A percentile compares a stretch with the other conserved stretches of the same genome.
These are phyloP conservation scores for Pyxicephalus adspersus DNA, from an alignment of 2,113 vertebrate species.

Conservation along the genomic window DNA sequence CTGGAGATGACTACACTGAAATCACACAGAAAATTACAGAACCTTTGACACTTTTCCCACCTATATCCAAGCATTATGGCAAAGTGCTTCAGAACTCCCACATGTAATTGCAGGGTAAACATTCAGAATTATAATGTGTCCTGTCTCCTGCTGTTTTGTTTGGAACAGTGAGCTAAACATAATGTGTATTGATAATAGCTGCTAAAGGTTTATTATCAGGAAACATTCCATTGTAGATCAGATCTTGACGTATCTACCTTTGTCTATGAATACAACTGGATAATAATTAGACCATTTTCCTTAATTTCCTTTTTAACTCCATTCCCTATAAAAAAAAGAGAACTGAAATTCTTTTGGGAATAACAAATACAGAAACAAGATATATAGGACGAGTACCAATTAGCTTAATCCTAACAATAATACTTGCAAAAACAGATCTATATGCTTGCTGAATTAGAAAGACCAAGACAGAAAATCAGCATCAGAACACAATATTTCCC, in stretches of 20 bases:
- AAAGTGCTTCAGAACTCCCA: neutral
- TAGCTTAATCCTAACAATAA: too few species aligned
- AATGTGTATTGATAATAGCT: neutral
- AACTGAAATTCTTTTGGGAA: too few species aligned
- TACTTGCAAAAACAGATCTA: too few species aligned
- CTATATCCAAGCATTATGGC: neutral
- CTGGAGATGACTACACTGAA: neutral
- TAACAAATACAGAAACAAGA: too few species aligned
- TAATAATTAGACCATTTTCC: neutral
- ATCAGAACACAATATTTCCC: too few species aligned
- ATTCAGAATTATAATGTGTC: neutral
- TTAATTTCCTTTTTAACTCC: neutral
- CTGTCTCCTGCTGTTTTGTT: conserved; percentile 1
- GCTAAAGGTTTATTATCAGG: neutral
- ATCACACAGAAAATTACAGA: neutral
- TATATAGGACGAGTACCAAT: too few species aligned
- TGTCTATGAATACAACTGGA: neutral
- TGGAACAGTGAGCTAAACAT: conserved; percentile 17
- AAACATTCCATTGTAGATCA: neutral
- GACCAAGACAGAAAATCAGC: too few species aligned
- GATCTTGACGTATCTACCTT: conserved; percentile 8
- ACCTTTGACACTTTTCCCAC: neutral
- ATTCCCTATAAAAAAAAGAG: too few species aligned
- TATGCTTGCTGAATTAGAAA: too few species aligned
- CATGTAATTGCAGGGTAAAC: neutral